A percentile compares a stretch with the other conserved stretches of the same genome.
Evolutionary conservation across 2,797 vertebrate species (phyloP).

Genomic region (Taenioides sp.): DNA sequence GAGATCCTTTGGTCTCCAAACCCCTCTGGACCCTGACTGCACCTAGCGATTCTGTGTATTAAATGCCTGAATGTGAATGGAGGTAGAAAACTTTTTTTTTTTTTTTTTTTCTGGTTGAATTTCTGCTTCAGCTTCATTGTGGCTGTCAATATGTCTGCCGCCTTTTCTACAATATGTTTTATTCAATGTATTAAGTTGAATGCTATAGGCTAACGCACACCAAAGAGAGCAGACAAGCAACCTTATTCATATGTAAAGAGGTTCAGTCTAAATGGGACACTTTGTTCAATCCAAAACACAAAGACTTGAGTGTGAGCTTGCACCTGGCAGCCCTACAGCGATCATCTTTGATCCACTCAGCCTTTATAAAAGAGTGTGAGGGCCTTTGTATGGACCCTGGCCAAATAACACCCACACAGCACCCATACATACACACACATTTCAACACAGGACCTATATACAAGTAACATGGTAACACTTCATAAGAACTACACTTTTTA

Average conservation of each 20-base stretch:
- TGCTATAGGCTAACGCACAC: conserved; percentile 1
- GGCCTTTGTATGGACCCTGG: conserved; percentile 59
- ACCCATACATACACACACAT: neutral
- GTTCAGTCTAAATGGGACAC: conserved; percentile 35
- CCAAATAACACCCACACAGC: conserved; percentile 40
- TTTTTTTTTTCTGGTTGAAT: too few relatives aligned
- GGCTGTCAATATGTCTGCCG: too few relatives aligned
- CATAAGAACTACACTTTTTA: too few relatives aligned
- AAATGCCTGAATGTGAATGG: too few relatives aligned
- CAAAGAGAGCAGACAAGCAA: neutral
- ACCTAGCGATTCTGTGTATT: too few relatives aligned
- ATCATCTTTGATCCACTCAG: conserved; percentile 72
- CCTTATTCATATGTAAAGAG: conserved; percentile 13
- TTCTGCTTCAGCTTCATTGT: too few relatives aligned
- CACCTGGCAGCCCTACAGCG: conserved; percentile 62
- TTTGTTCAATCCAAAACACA: conserved; percentile 48
- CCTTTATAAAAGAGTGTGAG: conserved; percentile 69
- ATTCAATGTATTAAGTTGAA: too few relatives aligned
- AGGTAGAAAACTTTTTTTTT: too few relatives aligned
- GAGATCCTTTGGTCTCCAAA: too few relatives aligned
- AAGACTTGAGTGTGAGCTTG: conserved; percentile 63
- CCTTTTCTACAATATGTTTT: too few relatives aligned
- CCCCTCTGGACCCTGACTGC: too few relatives aligned
- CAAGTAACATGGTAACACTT: too few relatives aligned
- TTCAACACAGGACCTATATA: neutral